A percentile compares a stretch with the other conserved stretches of the same genome.
phyloP scores from a whole-genome alignment of 2,888 invertebrate species.

The Drosophila hawaiiensis region DNA sequence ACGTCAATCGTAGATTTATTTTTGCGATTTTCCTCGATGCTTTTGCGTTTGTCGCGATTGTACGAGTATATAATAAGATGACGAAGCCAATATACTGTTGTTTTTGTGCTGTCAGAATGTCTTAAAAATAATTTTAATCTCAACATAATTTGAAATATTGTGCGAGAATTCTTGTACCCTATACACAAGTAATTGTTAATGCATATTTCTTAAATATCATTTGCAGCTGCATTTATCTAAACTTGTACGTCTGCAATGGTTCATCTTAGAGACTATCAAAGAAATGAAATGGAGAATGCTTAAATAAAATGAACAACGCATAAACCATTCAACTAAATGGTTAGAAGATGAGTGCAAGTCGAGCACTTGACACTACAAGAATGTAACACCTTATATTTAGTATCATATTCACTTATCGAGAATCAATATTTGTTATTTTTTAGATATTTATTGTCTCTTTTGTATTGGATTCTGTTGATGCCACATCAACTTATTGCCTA shows the following conservation, averaged over 20 bases:
- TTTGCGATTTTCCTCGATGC: slow-evolving; percentile 4
- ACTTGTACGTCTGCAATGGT: fast-evolving
- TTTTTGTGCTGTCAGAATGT: slow-evolving; percentile 6
- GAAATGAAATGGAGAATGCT: neutral
- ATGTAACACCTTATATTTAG: neutral
- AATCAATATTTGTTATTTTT: slow-evolving; percentile 1
- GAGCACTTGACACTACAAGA: neutral
- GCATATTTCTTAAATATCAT: neutral
- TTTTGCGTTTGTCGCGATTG: slow-evolving; percentile 18
- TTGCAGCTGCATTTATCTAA: neutral
- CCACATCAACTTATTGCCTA: slow-evolving; percentile 10
- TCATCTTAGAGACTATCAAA: neutral
- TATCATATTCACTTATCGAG: neutral
- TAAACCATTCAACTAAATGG: neutral
- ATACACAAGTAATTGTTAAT: neutral
- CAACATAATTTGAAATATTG: slow-evolving; percentile 23
- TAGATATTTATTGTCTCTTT: neutral
- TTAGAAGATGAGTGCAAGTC: neutral
- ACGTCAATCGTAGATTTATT: slow-evolving; percentile 55
- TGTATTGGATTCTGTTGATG: slow-evolving; percentile 20
- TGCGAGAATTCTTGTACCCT: slow-evolving; percentile 11
- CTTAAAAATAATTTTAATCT: slow-evolving; percentile 33
- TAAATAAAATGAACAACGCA: neutral
- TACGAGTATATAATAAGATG: slow-evolving; percentile 38
- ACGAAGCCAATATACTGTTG: slow-evolving; percentile 32